Evolutionary conservation across 2,113 vertebrate genomes (phyloP).

Genomic region (Bombycilla garrulus): DNA sequence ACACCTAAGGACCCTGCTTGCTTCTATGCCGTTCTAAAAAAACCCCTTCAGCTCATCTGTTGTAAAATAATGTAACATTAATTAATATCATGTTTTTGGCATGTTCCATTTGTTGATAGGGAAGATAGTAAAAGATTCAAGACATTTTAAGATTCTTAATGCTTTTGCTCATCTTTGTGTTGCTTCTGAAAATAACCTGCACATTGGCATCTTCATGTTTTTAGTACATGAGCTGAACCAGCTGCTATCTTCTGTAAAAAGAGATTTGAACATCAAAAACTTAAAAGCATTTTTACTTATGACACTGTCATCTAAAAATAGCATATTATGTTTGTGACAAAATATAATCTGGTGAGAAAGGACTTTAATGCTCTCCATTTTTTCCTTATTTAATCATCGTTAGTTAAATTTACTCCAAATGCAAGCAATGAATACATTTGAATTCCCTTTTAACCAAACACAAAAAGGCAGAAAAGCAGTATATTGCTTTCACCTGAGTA

Average conservation of each 20-base stretch:
- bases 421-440: background rate
- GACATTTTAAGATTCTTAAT: background rate
- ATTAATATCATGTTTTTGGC: constrained; percentile 17
- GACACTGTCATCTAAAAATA: background rate
- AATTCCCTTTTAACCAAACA: background rate
- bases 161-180: background rate
- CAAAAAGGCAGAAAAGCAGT: background rate
- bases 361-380: rapidly evolving
- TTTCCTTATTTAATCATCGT: background rate
- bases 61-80: background rate
- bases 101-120: background rate
- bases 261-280: background rate
- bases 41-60: background rate
- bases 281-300: background rate
- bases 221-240: background rate
- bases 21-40: background rate
- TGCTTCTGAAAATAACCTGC: background rate
- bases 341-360: background rate
- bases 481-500: background rate
- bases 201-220: background rate
- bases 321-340: background rate
- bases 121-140: background rate
- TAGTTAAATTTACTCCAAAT: background rate
- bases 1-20: background rate
- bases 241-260: background rate